Base-by-base conservation (phyloP, 2,888 invertebrate species). In the Dilophus febrilis region DNA sequence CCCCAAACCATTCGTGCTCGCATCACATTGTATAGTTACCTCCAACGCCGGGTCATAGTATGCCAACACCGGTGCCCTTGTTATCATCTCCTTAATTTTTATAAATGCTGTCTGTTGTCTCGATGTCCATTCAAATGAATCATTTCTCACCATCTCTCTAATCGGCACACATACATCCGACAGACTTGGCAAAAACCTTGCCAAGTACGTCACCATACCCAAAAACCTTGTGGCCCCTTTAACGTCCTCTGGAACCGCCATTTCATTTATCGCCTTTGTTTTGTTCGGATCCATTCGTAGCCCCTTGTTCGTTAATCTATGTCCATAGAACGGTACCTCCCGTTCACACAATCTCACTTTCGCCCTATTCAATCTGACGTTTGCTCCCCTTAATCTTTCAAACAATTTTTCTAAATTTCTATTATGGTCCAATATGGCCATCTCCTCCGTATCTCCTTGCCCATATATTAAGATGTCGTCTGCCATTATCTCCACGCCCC, bases 101-200 rank as follows among this genome's bases (percentile, higher is more conserved):
- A 8, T 33, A 34, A 50, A 52, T 22, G 42, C 46, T 30, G 40
- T n/a, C 18, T 46, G 30, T 36, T 50, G 48, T 11, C 26, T 13
- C 19, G 34, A 34, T 37, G 37, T 35, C 52, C 49, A 53, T 4
- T 27, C 12, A 40, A 42, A 53, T 12, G 30, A 34, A 18, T 49
- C 38, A 35, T 48, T 47, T 38, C 48, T 45, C 16, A 48, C 38
- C 13, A 53, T 38, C 14, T 47, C 33, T 36, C 50, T 38, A 18
- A 51, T 22, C 6, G 45, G 42, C 30, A 36, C 40, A 17, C 47
- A 39, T 36, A 44, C 29, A 11, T 44, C 28, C 22, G 50, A 40
- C 4, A 47, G 31, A 37, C 51, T 49, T 8, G 49, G 50, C 30
- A 55, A 47, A 44, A 50, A 53, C 42, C 46, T 49, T 2, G 47